phyloP scores from a whole-genome alignment of 2,888 invertebrate genomes.

The Agrilus mali region DNA sequence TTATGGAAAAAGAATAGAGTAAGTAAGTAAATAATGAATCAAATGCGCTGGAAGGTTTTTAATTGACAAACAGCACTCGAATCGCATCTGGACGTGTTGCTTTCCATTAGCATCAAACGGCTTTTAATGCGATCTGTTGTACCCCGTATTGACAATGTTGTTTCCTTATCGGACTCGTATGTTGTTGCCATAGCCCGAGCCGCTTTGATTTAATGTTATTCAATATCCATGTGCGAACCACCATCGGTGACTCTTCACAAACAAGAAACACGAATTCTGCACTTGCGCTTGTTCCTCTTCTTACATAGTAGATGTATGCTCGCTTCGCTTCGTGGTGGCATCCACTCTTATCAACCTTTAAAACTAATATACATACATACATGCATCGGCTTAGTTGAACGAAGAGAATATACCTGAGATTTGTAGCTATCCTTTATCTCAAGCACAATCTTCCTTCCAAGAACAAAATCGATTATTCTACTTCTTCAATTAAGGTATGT shows the following conservation, averaged over 20 bases:
- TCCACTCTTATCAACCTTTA: too few relatives aligned
- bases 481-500: too few relatives aligned
- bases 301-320: too few relatives aligned
- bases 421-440: too few relatives aligned
- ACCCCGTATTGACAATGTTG: constrained; percentile 24
- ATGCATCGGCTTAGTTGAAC: too few relatives aligned
- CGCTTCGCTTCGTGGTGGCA: too few relatives aligned
- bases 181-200: constrained; percentile 18
- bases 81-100: constrained; percentile 19
- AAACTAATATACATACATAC: too few relatives aligned
- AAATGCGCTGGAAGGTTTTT: not conserved
- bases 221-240: constrained; percentile 16
- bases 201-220: constrained; percentile 22
- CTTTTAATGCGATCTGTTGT: constrained; percentile 23
- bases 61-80: constrained; percentile 13
- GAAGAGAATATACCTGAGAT: too few relatives aligned
- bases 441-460: too few relatives aligned
- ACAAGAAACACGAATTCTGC: constrained; percentile 9
- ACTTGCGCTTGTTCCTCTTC: constrained; percentile 1
- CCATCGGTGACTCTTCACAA: constrained; percentile 11
- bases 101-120: constrained; percentile 27
- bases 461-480: too few relatives aligned
- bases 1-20: too few relatives aligned
- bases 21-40: too few relatives aligned
- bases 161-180: constrained; percentile 26